phyloP scores from a whole-genome alignment of 1,140 invertebrate species.

The Lepidurus couesii region DNA sequence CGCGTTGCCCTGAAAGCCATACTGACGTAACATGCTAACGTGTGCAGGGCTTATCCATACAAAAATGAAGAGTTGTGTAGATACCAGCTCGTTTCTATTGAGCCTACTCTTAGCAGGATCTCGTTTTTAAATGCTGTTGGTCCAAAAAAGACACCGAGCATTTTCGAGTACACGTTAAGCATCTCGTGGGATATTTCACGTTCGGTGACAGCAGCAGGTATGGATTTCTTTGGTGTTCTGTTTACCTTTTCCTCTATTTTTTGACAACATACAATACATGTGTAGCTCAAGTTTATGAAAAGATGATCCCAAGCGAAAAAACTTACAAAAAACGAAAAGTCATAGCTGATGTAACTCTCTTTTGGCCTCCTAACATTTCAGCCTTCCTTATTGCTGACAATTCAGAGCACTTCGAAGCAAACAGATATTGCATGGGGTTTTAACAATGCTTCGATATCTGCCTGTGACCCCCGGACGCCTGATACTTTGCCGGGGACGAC shows the following conservation, averaged over 20 bases:
- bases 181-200: neutral
- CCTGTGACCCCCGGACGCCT: neutral
- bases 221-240: no score
- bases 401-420: neutral
- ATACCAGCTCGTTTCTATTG: no score
- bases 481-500: neutral
- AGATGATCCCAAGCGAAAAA: neutral
- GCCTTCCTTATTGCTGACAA: neutral
- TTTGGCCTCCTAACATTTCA: neutral
- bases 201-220: neutral
- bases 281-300: no score
- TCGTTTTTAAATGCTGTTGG: no score
- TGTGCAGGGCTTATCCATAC: no score
- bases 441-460: neutral
- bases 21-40: no score
- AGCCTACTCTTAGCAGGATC: no score
- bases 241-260: no score
- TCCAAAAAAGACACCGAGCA: no score
- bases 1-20: no score
- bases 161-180: neutral
- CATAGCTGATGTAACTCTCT: neutral
- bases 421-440: neutral
- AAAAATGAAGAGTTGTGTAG: no score
- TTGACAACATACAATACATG: no score
- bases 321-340: neutral